phyloP scores from a whole-genome alignment of 2,113 vertebrate species.

The Trachemys scripta region DNA sequence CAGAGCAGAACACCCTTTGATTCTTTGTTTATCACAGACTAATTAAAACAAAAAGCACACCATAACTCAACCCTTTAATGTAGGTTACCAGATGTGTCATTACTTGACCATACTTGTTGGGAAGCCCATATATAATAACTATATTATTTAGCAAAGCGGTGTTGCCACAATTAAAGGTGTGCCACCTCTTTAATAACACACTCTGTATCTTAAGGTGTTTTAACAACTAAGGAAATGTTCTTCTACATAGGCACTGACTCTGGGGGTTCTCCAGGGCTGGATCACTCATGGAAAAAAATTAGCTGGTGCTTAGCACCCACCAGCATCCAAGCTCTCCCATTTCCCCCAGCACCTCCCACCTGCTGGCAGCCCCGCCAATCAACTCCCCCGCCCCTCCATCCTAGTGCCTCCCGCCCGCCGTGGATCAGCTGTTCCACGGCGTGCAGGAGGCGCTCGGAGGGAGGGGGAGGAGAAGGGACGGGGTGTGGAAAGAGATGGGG shows the following conservation, averaged over 20 bases:
- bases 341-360: too few relatives aligned
- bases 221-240: constrained; percentile 54
- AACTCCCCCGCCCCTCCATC: too few relatives aligned
- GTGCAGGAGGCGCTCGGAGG: too few relatives aligned
- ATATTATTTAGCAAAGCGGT: constrained; percentile 70
- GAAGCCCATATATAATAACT: constrained; percentile 69
- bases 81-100: constrained; percentile 78
- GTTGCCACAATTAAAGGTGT: constrained; percentile 60
- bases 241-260: constrained; percentile 12
- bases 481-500: too few relatives aligned
- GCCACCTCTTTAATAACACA: constrained; percentile 69
- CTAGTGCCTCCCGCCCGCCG: too few relatives aligned
- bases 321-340: too few relatives aligned
- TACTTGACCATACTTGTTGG: constrained; percentile 67
- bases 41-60: constrained; percentile 81
- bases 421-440: too few relatives aligned
- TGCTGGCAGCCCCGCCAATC: too few relatives aligned
- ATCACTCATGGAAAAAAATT: too few relatives aligned
- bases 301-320: too few relatives aligned
- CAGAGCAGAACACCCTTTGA: constrained; percentile 77
- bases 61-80: constrained; percentile 80
- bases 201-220: constrained; percentile 67
- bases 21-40: constrained; percentile 79
- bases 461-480: too few relatives aligned
- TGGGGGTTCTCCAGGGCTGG: too few relatives aligned